Evolutionary conservation across 2,797 vertebrate species (phyloP).

Genomic region (Coluber constrictor): DNA sequence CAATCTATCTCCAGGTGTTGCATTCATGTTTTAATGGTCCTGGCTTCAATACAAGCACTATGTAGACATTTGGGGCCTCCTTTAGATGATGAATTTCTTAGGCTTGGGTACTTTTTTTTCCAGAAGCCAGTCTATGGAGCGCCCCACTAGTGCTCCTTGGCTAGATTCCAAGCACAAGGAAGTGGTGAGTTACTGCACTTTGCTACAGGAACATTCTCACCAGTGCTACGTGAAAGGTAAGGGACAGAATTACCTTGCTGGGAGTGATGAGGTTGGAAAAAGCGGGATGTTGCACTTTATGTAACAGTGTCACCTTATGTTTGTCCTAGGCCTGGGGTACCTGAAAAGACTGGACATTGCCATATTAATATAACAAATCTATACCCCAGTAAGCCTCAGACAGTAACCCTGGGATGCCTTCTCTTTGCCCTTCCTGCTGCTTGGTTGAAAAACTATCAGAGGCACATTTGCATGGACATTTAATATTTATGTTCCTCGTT

Average conservation of each 20-base stretch:
- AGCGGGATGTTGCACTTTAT: neutral
- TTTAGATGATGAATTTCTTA: neutral
- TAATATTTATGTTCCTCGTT: neutral
- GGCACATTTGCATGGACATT: neutral
- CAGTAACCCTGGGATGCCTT: neutral
- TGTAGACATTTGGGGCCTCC: neutral
- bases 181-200: constrained; percentile 84
- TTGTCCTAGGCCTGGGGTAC: neutral
- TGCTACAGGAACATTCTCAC: constrained; percentile 93
- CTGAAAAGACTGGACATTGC: neutral
- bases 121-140: constrained; percentile 88
- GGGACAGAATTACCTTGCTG: constrained; percentile 9
- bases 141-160: constrained; percentile 79
- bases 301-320: neutral
- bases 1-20: neutral
- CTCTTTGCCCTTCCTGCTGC: neutral
- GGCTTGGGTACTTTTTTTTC: neutral
- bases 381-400: neutral
- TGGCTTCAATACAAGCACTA: neutral
- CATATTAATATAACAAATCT: neutral
- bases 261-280: neutral
- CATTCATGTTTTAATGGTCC: neutral
- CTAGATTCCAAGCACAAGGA: constrained; percentile 90
- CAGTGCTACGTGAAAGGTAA: constrained; percentile 89
- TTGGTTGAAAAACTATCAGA: neutral